Evolutionary conservation across 2,113 vertebrate species (phyloP), one percentile per base, ranked within the genome.

Genomic region (Gambusia holbrooki): DNA sequence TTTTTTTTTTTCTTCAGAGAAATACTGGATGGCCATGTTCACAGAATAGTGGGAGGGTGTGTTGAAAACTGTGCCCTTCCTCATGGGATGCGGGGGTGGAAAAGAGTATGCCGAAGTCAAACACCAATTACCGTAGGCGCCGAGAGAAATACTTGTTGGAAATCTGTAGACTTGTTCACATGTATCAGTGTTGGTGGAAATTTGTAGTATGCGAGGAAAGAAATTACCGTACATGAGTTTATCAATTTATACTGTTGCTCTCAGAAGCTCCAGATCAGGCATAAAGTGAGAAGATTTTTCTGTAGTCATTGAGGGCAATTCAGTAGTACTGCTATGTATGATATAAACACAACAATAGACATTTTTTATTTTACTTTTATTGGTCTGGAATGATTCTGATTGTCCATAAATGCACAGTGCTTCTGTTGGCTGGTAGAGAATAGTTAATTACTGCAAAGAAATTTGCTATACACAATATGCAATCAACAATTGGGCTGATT

Each of bases 81-180:
- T 86, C 70, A 48, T 77, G 74, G 82, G 87, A 85, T 76, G 84
- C 60, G 82, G 65, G 84, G 81, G 85, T 79, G 84, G 83, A 28
- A 81, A 74, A 82, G 74, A 69, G 69, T 76, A 82, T 69, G 78
- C 73, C 80, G 30, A 74, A 90, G 86, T 93, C 88, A 91, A 93
- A 91, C 76, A 72, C 81, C 88, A 91, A 89, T 91, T 92, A 90
- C 73, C 75, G 76, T 51, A 85, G 74, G 74, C 79, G 84, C 66
- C 87, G 77, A 74, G 62, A 80, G 27, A 22, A 71, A 79, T 40
- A 62, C 37, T 78, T 74, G 14, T 30, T 71, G 29, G 17, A 79
- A 71, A 74, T 77, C 30, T 83, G 40, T n/a, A 51, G 14, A 35
- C 6, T 48, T 64, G 65, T 79, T 67, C 12, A 63, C 25, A 51